Percentiles rank a stretch among this genome's conserved stretches.
Evolutionary conservation across 2,113 vertebrate species (phyloP).

Genomic region (Hemibates koningsi): DNA sequence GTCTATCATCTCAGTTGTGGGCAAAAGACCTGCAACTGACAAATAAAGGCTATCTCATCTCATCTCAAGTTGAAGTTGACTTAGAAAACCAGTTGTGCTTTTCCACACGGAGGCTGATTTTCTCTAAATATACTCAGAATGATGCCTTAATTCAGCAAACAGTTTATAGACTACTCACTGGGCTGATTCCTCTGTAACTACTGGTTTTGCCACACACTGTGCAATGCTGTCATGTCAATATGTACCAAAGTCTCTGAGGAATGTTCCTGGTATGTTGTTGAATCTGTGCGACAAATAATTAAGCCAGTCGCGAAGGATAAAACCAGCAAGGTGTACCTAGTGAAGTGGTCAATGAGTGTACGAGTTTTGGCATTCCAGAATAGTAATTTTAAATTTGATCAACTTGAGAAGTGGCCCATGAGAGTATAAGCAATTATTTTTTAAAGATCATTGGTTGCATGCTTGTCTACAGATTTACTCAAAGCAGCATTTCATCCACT

Average conservation of each 20-base stretch:
- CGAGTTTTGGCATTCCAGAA: neutral
- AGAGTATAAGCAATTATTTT: neutral
- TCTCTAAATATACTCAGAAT: neutral
- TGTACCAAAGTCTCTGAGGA: fast-evolving
- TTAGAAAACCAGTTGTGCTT: neutral
- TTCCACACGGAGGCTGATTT: neutral
- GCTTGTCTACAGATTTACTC: neutral
- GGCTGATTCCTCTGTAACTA: neutral
- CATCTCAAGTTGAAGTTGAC: neutral
- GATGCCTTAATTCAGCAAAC: neutral
- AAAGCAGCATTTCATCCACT: neutral
- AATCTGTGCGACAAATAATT: neutral
- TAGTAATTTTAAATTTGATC: neutral
- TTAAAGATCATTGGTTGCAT: neutral
- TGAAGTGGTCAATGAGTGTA: neutral
- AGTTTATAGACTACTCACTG: neutral
- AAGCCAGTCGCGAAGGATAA: fast-evolving
- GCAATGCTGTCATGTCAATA: neutral
- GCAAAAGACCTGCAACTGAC: too few species aligned
- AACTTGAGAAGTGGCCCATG: neutral
- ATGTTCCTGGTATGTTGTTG: neutral
- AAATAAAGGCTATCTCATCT: too few species aligned
- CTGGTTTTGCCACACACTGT: neutral
- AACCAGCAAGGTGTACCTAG: neutral
- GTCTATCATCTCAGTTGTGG: too few species aligned